Base-by-base conservation (phyloP, 2,888 invertebrate species). In the Oxystoma pomonae region DNA sequence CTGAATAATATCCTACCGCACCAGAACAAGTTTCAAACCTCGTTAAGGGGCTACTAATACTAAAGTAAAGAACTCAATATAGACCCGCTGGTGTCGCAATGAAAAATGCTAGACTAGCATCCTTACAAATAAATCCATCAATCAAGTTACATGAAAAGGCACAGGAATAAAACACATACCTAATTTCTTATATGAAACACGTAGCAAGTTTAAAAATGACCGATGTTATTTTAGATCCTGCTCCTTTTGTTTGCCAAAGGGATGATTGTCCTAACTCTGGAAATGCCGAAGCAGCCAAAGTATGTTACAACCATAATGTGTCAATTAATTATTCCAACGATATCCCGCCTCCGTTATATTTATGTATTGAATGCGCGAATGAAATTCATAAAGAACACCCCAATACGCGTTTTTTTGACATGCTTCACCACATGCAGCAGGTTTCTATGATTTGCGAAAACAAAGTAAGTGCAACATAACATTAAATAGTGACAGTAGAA, bases 401-500 rank as follows among this genome's bases (percentile, higher is more conserved):
- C 0, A 90, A 91, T 76, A 89, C 92, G 76, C 87, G 89, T 70
- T 93, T 94, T 78, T 90, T 90, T 74, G 94, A 94, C 75, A 91
- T 94, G 67, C 81, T 94, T 53, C 92, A 96, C 77, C 96, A 96
- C 0, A 94, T 97, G 86, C 94, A 94, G 75, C 94, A 95, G 81
- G 94, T 96, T 7, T 94, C 96, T 0, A 92, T 95, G 86, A 89
- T 93, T 61, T 98, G 98, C 79, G 97, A 98, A 81, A 97, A 97
- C 78, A 97, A 97, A 85, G 91, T 90, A 75, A 67, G 70, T 65
- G 20, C 52, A 20, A 58, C 20, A 50, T 7, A 51, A 53, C 19
- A 16, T 56, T 17, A 20, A 49, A 20, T 51, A 55, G 58, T 35
- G 55, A 20, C 49, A 35, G 20, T 21, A 16, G 53, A 51, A 55